Evolutionary conservation across 2,888 invertebrate genomes (phyloP), one percentile per base, ranked within the genome.

Genomic region (Acrocyrtus sp.): DNA sequence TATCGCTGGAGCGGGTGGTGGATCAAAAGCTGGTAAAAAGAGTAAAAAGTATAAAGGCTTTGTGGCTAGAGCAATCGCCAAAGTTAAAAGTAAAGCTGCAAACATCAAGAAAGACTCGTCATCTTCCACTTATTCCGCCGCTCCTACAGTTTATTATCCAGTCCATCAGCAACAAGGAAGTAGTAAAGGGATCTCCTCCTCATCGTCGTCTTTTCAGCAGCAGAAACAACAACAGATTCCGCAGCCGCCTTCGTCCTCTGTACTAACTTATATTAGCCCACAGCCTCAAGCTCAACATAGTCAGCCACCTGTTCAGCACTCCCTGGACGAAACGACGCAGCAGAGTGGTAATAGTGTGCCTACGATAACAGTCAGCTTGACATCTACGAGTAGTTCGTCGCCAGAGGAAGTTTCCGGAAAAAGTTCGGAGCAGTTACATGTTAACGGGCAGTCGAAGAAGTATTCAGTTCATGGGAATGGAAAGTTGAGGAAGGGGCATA

Each of bases 61-160:
- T 61, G 74, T 76, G 6, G 73, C 73, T 1, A 70, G 74, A 69
- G 73, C 73, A 39, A 76, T 76, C n/a, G 76, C 76, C 29, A 76
- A 76, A 70, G 76, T 76, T 3, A 76, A 76, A 51, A 68, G 69
- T 34, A 76, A 76, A 41, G 72, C 75, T 43, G 58, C 60, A 1
- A 53, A 53, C 2, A 54, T 8, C 26, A 56, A 43, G 27, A 51
- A 67, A 47, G 51, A 62, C 29, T 41, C 17, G 47, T 34, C 5
- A 57, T 47, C 39, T 50, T 50, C 61, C n/a, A n/a, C n/a, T n/a
- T 24, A 34, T 19, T 21, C 50, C 5, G 10, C 50, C 3, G 50
- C 60, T 26, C 66, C 72, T 8, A 72, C 72, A 19, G 72, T 72
- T 10, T 72, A 72, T 26, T 66, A 54, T 48, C 72, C 72, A 48